Conservation (phyloP, 2,888 invertebrate genomes). For the Calliopum simillimum region DNA sequence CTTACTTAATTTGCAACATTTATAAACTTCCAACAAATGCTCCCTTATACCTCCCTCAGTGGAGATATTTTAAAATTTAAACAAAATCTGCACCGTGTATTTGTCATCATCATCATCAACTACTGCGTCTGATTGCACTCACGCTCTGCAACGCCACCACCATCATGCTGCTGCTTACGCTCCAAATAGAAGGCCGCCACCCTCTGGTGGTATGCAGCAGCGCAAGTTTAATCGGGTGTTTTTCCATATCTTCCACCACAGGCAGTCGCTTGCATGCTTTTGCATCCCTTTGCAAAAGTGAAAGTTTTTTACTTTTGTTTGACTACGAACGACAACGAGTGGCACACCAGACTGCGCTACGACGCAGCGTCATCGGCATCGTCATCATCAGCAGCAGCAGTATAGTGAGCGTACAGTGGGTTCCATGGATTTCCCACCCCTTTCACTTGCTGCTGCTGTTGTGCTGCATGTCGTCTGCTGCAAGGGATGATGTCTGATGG, state of each 20-base stretch:
- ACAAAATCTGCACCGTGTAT: neutral
- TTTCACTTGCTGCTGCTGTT: neutral
- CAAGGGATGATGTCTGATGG: constrained; percentile 16
- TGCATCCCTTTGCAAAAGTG: constrained; percentile 35
- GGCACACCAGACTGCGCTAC: constrained; percentile 5
- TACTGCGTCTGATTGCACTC: constrained; percentile 30
- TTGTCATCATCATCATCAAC: neutral
- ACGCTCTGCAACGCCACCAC: neutral
- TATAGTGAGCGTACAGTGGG: neutral
- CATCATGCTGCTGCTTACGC: neutral
- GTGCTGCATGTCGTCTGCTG: constrained; percentile 17
- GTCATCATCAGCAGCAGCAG: neutral
- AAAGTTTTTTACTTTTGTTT: constrained; percentile 39
- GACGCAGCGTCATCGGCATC: constrained; percentile 16
- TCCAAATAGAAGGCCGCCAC: neutral
- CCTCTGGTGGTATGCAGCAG: neutral
- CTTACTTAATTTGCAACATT: no score
- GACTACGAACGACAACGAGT: constrained; percentile 11
- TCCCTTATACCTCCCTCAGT: no score
- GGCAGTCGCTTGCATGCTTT: neutral
- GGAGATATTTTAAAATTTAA: no score
- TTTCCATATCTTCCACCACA: neutral
- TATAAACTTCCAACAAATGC: no score
- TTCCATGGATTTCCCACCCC: neutral
- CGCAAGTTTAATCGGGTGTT: neutral